Percentiles rank a stretch among this genome's conserved stretches.
Conservation (phyloP, 1,140 invertebrate genomes). For the Bombus waltoni region DNA sequence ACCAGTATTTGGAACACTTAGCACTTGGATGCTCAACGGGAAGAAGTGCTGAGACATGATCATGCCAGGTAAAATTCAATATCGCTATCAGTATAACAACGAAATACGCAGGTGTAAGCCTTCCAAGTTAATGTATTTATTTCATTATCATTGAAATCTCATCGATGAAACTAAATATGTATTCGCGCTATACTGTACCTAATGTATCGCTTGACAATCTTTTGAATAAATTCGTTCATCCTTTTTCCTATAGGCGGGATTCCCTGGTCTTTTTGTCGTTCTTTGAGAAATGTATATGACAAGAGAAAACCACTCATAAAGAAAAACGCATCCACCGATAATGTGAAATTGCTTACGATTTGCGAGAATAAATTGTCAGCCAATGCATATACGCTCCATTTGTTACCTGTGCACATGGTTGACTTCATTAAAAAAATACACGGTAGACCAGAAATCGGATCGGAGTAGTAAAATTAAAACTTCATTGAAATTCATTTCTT, state of each 20-base stretch:
- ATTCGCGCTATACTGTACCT: conserved; percentile 68
- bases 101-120: conserved; percentile 82
- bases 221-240: conserved; percentile 71
- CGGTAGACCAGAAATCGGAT: neutral
- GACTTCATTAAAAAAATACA: neutral
- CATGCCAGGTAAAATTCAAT: conserved; percentile 81
- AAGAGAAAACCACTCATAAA: conserved; percentile 82
- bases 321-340: conserved; percentile 82
- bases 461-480: too few species aligned
- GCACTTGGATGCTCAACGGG: conserved; percentile 80
- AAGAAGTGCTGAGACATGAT: conserved; percentile 80
- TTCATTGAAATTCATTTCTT: neutral
- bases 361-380: conserved; percentile 73
- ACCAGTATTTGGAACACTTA: conserved; percentile 85
- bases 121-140: conserved; percentile 36
- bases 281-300: conserved; percentile 77
- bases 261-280: conserved; percentile 59
- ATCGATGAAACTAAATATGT: rapidly evolving
- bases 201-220: conserved; percentile 78
- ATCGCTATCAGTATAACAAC: conserved; percentile 82
- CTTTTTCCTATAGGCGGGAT: conserved; percentile 64
- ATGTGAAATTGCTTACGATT: conserved; percentile 77
- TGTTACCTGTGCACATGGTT: conserved; percentile 71
- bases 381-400: conserved; percentile 64
- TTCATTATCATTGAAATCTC: neutral